Conservation (phyloP, 2,888 invertebrate species). For the Habroteleia sp. region DNA sequence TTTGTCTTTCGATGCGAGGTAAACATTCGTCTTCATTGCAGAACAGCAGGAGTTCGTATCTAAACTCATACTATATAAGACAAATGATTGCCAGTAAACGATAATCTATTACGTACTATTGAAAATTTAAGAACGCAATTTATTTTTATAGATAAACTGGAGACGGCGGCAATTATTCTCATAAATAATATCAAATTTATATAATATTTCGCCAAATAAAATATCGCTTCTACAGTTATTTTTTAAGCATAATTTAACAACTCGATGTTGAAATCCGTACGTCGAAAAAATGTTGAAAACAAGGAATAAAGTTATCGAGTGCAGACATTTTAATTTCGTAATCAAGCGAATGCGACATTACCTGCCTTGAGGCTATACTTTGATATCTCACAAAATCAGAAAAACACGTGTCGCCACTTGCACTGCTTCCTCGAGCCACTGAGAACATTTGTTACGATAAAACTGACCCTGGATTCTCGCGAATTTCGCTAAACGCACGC, state of each 20-base stretch:
- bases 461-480: background rate
- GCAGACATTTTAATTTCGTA: no score
- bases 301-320: no score
- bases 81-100: conserved; percentile 27
- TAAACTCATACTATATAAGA: conserved; percentile 11
- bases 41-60: conserved; percentile 33
- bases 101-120: conserved; percentile 27
- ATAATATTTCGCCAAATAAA: background rate
- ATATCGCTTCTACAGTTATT: no score
- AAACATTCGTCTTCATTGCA: conserved; percentile 38
- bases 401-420: no score
- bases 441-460: background rate
- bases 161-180: background rate
- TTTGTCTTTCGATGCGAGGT: conserved; percentile 14
- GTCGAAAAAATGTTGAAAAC: no score
- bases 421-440: no score
- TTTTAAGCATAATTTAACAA: no score
- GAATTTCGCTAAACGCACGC: background rate
- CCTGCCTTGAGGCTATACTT: no score
- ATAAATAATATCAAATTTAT: background rate
- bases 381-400: no score
- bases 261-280: no score
- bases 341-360: no score
- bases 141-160: conserved; percentile 15
- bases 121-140: conserved; percentile 16